Evolutionary conservation across 2,113 vertebrate species (phyloP).

Genomic region (Eptesicus fuscus): DNA sequence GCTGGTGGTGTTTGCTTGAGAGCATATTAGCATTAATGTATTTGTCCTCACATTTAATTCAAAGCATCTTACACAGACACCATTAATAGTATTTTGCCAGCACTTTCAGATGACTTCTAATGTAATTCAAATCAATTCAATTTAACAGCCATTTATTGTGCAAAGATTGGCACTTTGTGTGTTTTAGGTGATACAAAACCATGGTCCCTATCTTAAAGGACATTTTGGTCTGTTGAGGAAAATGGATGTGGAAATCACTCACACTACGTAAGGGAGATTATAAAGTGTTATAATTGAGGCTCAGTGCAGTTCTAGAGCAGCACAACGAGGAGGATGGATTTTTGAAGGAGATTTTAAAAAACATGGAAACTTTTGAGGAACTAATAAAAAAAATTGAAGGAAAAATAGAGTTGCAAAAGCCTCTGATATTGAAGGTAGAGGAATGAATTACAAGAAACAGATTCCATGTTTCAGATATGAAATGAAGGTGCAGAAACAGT

Average conservation of each 20-base stretch:
- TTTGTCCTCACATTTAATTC: slow-evolving; percentile 72
- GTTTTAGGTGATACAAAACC: slow-evolving; percentile 51
- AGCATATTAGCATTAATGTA: slow-evolving; percentile 66
- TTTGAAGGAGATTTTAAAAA: not conserved
- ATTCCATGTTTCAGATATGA: not conserved
- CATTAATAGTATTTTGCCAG: slow-evolving; percentile 67
- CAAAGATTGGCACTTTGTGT: slow-evolving; percentile 57
- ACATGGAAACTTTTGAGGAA: not conserved
- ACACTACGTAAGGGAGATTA: not conserved
- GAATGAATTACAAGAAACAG: not conserved
- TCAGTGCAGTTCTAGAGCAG: not conserved
- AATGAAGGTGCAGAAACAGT: not conserved
- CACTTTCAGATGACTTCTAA: slow-evolving; percentile 69
- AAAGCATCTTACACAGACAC: slow-evolving; percentile 56
- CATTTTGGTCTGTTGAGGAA: slow-evolving; percentile 10
- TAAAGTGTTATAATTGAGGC: not conserved
- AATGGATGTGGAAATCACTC: not conserved
- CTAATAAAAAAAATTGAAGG: not conserved
- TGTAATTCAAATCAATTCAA: slow-evolving; percentile 72
- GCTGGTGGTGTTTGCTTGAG: slow-evolving; percentile 60
- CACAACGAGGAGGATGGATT: not conserved
- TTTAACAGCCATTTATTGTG: slow-evolving; percentile 62
- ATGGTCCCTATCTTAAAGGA: not conserved
- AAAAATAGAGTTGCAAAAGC: not conserved
- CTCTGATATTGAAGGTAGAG: not conserved